Evolutionary conservation across 2,113 vertebrate genomes (phyloP).

Genomic region (Centropristis striata): DNA sequence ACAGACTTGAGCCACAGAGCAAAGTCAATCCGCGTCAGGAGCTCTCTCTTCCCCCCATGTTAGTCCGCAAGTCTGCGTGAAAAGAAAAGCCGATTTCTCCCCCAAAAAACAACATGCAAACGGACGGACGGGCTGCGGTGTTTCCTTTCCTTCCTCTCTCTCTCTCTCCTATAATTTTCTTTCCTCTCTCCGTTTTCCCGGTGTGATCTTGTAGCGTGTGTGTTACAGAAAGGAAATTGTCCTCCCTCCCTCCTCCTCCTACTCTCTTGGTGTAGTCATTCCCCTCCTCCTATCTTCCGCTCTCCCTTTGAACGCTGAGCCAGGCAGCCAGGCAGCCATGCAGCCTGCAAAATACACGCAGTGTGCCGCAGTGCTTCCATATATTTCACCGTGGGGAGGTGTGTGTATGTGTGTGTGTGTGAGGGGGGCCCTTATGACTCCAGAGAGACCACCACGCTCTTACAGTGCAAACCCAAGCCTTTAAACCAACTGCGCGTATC

Average conservation of each 20-base stretch:
- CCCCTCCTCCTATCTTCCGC: slow-evolving; percentile 83
- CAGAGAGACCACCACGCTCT: slow-evolving; percentile 10
- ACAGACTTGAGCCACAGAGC: slow-evolving; percentile 71
- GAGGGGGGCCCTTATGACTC: background rate
- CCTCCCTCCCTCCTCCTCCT: slow-evolving; percentile 73
- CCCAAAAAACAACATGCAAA: slow-evolving; percentile 25
- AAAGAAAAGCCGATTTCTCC: slow-evolving; percentile 26
- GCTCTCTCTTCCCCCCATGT: slow-evolving; percentile 78
- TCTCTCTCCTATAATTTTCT: slow-evolving; percentile 69
- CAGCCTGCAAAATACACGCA: slow-evolving; percentile 79
- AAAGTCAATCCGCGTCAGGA: slow-evolving; percentile 76
- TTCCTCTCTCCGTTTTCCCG: slow-evolving; percentile 75
- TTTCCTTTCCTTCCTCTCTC: slow-evolving; percentile 72
- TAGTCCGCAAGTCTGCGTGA: slow-evolving; percentile 71
- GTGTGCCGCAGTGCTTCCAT: slow-evolving; percentile 84
- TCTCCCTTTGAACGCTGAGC: slow-evolving; percentile 76
- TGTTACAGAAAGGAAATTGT: slow-evolving; percentile 84
- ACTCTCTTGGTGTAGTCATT: slow-evolving; percentile 76
- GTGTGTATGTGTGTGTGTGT: slow-evolving; percentile 21
- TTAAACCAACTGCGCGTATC: background rate
- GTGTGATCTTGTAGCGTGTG: slow-evolving; percentile 84
- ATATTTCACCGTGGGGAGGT: slow-evolving; percentile 65
- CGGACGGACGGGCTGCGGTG: slow-evolving; percentile 69
- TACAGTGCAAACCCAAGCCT: background rate
- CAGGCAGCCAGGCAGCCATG: slow-evolving; percentile 77